Evolutionary conservation across 2,113 vertebrate species (phyloP), one percentile per base, ranked within the genome.

Genomic region (Alexandromys fortis): DNA sequence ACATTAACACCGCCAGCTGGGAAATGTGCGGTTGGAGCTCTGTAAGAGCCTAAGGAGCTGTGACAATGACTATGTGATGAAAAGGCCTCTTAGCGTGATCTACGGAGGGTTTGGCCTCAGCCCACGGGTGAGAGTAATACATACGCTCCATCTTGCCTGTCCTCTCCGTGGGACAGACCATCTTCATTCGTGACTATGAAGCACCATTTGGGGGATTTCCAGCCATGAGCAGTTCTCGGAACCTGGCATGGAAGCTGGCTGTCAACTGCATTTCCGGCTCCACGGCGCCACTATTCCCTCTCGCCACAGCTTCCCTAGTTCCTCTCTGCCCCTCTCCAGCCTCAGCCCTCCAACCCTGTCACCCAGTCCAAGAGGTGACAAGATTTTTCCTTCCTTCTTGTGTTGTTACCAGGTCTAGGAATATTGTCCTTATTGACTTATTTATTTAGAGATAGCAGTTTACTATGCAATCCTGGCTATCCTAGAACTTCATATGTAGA

Each of bases 221-320:
- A 90, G 86, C 85, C 82, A 63, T 47, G 17, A 35, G 30, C 86
- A 58, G 89, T 97, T 97, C 92, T 95, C n/a, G 24, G 86, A 96
- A 97, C 92, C 86, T 82, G 58, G 75, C 85, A 79, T 45, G 16
- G 94, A 93, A 81, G 93, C 85, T 13, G 33, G 83, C 24, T 90
- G 73, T 68, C 70, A 91, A 47, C 70, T 81, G 93, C 81, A 72
- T 52, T 76, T 30, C 88, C 92, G 58, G n/a, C 67, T 77, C 10
- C 77, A 58, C 1, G 47, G 85, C 10, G 42, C 52, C 33, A 45
- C 0, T 0, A 67, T 49, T 87, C 88, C 95, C 35, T 68, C 72
- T 86, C 52, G 89, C 91, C 96, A 86, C 70, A 72, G 86, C 77
- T 91, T 97, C 65, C 95, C 82, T 72, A 47, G n/a, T 96, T 49